These are phyloP conservation scores for Stegostoma tigrinum DNA, from an alignment of 2,113 vertebrate species.

Conservation along the genomic window DNA sequence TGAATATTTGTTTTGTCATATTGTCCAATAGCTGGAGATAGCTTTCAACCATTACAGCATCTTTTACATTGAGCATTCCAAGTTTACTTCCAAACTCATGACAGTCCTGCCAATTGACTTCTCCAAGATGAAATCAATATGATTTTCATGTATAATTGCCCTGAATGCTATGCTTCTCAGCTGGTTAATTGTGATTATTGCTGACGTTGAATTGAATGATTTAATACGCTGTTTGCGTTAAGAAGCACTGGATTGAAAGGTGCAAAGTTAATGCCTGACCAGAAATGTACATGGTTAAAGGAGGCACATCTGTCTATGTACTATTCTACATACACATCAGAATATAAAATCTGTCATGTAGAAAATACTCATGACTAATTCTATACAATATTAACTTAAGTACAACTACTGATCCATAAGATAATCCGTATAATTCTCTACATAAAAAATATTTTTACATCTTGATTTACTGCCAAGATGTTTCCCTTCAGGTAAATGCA, in stretches of 20 bases:
- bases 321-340: neutral
- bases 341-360: neutral
- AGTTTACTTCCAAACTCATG: neutral
- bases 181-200: neutral
- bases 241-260: neutral
- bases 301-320: neutral
- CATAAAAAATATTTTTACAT: neutral
- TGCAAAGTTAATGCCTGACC: neutral
- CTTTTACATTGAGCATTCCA: neutral
- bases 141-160: neutral
- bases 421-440: neutral
- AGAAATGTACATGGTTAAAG: neutral
- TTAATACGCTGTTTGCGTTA: neutral
- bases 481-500: neutral
- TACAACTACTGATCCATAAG: neutral
- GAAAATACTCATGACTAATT: neutral
- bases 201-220: neutral
- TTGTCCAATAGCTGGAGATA: neutral
- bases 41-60: neutral
- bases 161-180: neutral
- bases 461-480: constrained; percentile 1
- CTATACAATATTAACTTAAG: neutral
- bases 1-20: neutral
- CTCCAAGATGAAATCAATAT: neutral
- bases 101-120: neutral